Percentiles rank a stretch among this genome's conserved stretches.
Evolutionary conservation across 2,113 vertebrate species (phyloP).

Genomic region (Scartelaos histophorus): DNA sequence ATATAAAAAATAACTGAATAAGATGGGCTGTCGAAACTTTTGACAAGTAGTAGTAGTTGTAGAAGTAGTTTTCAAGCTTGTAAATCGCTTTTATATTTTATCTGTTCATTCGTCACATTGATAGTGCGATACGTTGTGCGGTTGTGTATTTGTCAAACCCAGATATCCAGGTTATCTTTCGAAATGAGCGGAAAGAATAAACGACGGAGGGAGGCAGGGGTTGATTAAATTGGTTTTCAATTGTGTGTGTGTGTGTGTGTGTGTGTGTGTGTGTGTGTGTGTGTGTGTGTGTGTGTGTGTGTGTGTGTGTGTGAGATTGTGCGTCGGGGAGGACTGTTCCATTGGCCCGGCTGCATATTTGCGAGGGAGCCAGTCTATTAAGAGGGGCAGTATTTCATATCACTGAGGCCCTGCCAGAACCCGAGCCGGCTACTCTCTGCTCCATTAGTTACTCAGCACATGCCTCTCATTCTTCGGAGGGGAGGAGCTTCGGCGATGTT

Average conservation of each 20-base stretch:
- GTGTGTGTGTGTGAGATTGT: conserved; percentile 59
- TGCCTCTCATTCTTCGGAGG: conserved; percentile 35
- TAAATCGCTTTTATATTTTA: no score
- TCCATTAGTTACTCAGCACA: conserved; percentile 64
- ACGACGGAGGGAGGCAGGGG: conserved; percentile 68
- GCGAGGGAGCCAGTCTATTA: conserved; percentile 74
- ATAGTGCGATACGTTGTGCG: no score
- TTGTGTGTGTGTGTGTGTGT: conserved; percentile 58
- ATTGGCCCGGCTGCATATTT: conserved; percentile 71
- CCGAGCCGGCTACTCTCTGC: conserved; percentile 40
- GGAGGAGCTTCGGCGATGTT: conserved; percentile 19
- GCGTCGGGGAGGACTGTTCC: conserved; percentile 62
- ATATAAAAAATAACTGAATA: no score
- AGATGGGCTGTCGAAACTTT: no score
- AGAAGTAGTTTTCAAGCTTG: no score
- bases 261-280: conserved; percentile 60
- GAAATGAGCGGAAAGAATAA: conserved; percentile 50
- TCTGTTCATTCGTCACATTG: no score
- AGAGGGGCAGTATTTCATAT: conserved; percentile 71
- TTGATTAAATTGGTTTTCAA: conserved; percentile 76
- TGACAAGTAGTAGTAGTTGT: no score
- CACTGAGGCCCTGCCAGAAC: conserved; percentile 60
- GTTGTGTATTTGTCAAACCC: conserved; percentile 15
- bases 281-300: conserved; percentile 58
- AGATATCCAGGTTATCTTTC: conserved; percentile 46